These are phyloP conservation scores for Leguminivora glycinivorella DNA, from an alignment of 1,140 invertebrate species.

Conservation along the genomic window DNA sequence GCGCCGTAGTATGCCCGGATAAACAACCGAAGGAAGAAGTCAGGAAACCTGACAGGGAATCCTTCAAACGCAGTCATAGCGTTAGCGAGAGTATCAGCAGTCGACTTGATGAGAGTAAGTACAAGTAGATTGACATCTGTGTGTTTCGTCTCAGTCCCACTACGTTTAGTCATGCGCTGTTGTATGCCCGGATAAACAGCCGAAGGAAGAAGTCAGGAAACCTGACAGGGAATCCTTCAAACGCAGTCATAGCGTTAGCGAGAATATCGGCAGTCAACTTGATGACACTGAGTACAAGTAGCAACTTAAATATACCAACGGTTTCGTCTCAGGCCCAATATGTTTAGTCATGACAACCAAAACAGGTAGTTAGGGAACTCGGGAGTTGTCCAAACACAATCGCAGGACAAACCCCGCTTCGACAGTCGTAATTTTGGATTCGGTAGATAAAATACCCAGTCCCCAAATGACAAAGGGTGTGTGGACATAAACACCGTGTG, in stretches of 20 bases:
- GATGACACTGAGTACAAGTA: constrained; percentile 71
- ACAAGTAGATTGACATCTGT: too few relatives aligned
- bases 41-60: constrained; percentile 54
- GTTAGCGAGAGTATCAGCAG: constrained; percentile 76
- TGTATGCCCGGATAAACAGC: constrained; percentile 62
- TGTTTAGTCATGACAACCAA: too few relatives aligned
- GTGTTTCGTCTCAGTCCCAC: constrained; percentile 66
- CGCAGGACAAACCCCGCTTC: too few relatives aligned
- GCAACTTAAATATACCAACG: too few relatives aligned
- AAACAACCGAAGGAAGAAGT: constrained; percentile 55
- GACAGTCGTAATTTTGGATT: too few relatives aligned
- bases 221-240: constrained; percentile 73
- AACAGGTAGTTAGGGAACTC: too few relatives aligned
- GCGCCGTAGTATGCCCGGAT: constrained; percentile 64
- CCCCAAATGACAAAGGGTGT: too few relatives aligned
- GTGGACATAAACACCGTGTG: too few relatives aligned
- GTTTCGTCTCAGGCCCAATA: too few relatives aligned
- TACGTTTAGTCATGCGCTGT: constrained; percentile 72
- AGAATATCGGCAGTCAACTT: constrained; percentile 70
- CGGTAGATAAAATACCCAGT: too few relatives aligned
- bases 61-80: constrained; percentile 79
- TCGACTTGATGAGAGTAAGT: constrained; percentile 72
- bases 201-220: constrained; percentile 44
- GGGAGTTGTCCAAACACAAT: too few relatives aligned
- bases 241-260: constrained; percentile 79